These are phyloP conservation scores for Hydropotes inermis DNA, from an alignment of 2,113 vertebrate genomes.

Conservation along the genomic window DNA sequence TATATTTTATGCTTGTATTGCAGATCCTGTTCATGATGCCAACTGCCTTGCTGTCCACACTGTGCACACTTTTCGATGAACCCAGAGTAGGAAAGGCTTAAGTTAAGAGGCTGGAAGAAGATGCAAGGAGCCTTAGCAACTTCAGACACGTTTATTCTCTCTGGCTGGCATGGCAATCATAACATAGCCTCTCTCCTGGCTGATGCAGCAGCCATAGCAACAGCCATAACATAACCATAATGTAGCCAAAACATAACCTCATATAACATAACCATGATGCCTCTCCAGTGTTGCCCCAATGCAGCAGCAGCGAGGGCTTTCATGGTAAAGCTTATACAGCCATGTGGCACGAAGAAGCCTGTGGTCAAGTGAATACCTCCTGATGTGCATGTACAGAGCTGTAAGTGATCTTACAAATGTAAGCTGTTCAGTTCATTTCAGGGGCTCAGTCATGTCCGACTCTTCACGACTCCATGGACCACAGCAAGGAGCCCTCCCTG, in stretches of 20 bases:
- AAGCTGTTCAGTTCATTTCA: background rate
- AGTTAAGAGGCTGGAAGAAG: background rate
- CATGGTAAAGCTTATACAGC: background rate
- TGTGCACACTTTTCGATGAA: background rate
- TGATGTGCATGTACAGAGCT: background rate
- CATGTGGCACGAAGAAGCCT: background rate
- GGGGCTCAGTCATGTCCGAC: background rate
- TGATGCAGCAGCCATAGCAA: background rate
- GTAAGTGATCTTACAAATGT: background rate
- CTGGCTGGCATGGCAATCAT: background rate
- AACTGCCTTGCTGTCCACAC: background rate
- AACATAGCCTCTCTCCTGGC: background rate
- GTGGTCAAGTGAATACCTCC: background rate
- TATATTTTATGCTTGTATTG: background rate
- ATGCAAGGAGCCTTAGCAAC: background rate
- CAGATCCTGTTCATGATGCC: background rate
- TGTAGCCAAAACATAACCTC: background rate
- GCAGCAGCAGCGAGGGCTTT: background rate
- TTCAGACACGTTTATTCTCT: background rate
- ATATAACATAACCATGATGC: background rate
- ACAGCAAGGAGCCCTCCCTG: fast-evolving
- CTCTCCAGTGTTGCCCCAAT: background rate
- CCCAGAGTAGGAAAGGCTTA: background rate
- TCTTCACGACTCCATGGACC: background rate
- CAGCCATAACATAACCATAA: background rate